phyloP scores from a whole-genome alignment of 2,888 invertebrate species.

The Philonicus albiceps region DNA sequence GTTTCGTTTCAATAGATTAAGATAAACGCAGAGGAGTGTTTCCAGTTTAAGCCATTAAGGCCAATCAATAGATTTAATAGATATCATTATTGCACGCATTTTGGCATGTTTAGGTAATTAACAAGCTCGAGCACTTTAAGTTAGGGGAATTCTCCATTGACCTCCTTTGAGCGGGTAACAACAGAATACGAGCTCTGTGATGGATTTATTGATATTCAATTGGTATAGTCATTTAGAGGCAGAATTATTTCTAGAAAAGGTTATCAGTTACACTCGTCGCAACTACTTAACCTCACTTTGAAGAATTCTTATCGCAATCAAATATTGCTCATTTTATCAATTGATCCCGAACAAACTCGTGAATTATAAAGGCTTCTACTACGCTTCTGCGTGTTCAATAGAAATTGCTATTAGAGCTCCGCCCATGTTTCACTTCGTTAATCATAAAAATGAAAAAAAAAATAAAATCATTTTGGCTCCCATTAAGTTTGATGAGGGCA shows the following conservation, averaged over 20 bases:
- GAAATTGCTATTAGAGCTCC: conserved; percentile 8
- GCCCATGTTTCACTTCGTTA: conserved; percentile 41
- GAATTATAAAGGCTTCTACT: background rate
- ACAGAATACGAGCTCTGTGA: background rate
- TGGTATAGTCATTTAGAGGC: background rate
- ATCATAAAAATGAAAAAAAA: conserved; percentile 38
- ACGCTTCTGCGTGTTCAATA: background rate
- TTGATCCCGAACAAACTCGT: background rate
- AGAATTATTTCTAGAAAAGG: background rate
- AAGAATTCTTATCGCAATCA: background rate
- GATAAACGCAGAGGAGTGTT: background rate
- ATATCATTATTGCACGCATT: conserved; percentile 18
- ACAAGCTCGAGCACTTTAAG: conserved; percentile 4
- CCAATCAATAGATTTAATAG: conserved; percentile 28
- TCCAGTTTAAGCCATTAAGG: background rate
- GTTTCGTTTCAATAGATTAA: background rate
- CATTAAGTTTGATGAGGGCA: conserved; percentile 31
- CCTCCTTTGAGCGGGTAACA: background rate
- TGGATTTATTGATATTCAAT: conserved; percentile 30
- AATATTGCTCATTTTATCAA: background rate
- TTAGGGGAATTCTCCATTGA: background rate
- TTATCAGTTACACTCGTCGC: background rate
- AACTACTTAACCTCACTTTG: background rate
- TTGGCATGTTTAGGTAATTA: conserved; percentile 20
- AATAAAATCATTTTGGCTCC: conserved; percentile 18